Evolutionary conservation across 1,140 invertebrate genomes (phyloP), one percentile per base, ranked within the genome.

Genomic region (Phortica variegata): DNA sequence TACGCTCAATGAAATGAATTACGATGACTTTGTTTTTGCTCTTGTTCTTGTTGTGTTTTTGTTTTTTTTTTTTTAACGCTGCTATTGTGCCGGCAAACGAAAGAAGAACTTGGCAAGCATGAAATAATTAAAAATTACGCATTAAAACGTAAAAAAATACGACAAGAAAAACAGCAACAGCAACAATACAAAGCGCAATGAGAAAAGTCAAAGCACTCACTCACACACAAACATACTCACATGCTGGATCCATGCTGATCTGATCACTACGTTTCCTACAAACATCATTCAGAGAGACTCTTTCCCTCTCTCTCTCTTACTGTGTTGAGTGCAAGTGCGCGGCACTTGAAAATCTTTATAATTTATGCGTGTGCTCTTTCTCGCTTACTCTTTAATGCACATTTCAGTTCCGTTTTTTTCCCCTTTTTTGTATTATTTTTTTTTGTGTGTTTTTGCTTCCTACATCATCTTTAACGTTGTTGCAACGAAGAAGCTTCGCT

Each of bases 321-420:
- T n/a, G n/a, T n/a, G n/a, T n/a, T n/a, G n/a, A n/a, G n/a, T n/a
- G n/a, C n/a, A n/a, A n/a, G n/a, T n/a, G n/a, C n/a, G n/a, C n/a
- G n/a, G n/a, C n/a, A n/a, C n/a, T n/a, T n/a, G n/a, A n/a, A n/a
- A n/a, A n/a, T n/a, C 16, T 38, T 17, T 19, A 54, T 68, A 68
- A 68, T 68, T 68, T 68, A 68, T 68, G 63, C 63, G 63, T 54
- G n/a, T n/a, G n/a, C n/a, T n/a, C n/a, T n/a, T n/a, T n/a, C n/a
- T n/a, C n/a, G n/a, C n/a, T n/a, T n/a, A n/a, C n/a, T n/a, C n/a
- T n/a, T n/a, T n/a, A n/a, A 26, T 10, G 10, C 23, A 6, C 5
- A 26, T 26, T 26, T 26, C 23, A 6, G 5, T 6, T 26, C 23
- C 5, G 10, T 10, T 26, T 10, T 26, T 26, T 10, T 26, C 10